phyloP scores from a whole-genome alignment of 64 coral and sea anemone genomes.

The Montipora sp. region DNA sequence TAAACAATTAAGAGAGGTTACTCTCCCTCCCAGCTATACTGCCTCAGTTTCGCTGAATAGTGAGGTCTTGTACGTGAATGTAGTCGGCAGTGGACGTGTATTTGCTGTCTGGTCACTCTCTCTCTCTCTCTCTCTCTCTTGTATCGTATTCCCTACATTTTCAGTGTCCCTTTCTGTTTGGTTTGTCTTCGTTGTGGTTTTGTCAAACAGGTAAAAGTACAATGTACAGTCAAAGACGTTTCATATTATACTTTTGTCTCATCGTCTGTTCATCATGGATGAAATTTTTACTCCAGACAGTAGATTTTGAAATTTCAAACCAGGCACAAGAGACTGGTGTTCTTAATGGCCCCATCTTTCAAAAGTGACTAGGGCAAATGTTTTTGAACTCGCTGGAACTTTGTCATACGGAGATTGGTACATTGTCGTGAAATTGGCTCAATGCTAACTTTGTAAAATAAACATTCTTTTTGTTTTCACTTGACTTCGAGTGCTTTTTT shows the following conservation, averaged over 20 bases:
- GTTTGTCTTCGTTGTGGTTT: not conserved
- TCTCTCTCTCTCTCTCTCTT: not conserved
- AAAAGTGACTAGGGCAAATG: not conserved
- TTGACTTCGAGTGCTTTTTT: not conserved
- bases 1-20: not conserved
- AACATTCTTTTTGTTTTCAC: not conserved
- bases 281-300: not conserved
- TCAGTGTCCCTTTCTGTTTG: not conserved
- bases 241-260: not conserved
- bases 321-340: not conserved
- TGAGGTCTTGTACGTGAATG: not conserved
- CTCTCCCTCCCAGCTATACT: not conserved
- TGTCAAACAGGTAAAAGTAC: not conserved
- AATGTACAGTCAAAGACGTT: not conserved
- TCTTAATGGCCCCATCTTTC: not conserved
- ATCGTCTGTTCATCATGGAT: not conserved
- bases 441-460: slow-evolving; percentile 26
- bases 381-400: not conserved
- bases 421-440: not conserved
- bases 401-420: slow-evolving; percentile 6
- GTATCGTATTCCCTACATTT: not conserved
- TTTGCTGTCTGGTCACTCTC: not conserved
- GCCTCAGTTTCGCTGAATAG: not conserved
- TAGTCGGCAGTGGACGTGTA: not conserved
- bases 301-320: not conserved